phyloP scores from a whole-genome alignment of 2,113 vertebrate species.

The Narcine bancroftii region DNA sequence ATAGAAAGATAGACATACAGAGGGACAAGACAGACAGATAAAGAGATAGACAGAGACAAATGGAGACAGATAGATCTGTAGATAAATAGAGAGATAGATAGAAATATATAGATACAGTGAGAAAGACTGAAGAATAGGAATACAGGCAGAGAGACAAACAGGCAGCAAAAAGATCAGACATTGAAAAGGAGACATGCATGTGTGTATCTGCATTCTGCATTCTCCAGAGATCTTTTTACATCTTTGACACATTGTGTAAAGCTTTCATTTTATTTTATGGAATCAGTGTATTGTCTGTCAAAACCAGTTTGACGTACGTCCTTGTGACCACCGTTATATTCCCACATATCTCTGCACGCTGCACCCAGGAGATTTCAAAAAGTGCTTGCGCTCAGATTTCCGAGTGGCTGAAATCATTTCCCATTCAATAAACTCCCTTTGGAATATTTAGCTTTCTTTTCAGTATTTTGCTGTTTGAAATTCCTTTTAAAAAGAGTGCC shows the following conservation, averaged over 20 bases:
- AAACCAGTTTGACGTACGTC: not conserved
- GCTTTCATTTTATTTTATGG: slow-evolving; percentile 2
- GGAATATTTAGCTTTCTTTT: not conserved
- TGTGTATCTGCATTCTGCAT: not conserved
- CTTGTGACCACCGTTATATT: not conserved
- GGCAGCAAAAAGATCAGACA: too few relatives aligned
- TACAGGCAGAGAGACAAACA: too few relatives aligned
- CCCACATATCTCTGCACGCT: not conserved
- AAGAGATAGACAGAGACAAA: too few relatives aligned
- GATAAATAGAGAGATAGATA: too few relatives aligned
- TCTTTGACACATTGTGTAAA: not conserved
- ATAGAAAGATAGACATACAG: too few relatives aligned
- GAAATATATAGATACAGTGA: too few relatives aligned
- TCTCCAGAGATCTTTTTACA: not conserved
- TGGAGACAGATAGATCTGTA: too few relatives aligned
- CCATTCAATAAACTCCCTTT: not conserved
- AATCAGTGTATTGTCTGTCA: slow-evolving; percentile 3
- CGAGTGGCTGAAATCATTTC: not conserved
- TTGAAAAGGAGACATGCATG: too few relatives aligned
- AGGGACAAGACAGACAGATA: too few relatives aligned
- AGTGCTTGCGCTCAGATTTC: not conserved
- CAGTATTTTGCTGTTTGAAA: not conserved
- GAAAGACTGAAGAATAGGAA: too few relatives aligned
- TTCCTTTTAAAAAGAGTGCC: not conserved
- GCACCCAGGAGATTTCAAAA: not conserved